A percentile compares a stretch with the other conserved stretches of the same genome.
phyloP scores from a whole-genome alignment of 2,113 vertebrate species.

The Pelusios castaneus region DNA sequence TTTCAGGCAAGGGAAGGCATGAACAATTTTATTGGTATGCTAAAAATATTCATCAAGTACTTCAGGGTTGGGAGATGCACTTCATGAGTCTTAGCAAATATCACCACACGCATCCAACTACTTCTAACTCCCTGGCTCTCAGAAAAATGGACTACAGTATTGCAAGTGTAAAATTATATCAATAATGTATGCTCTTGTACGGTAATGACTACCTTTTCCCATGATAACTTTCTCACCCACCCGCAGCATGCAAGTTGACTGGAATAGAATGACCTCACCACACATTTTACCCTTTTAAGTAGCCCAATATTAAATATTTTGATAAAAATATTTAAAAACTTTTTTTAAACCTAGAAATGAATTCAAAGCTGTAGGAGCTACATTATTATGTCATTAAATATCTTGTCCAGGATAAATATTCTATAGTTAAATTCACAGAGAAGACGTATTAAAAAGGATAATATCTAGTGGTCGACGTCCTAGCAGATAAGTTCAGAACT shows the following conservation, averaged over 20 bases:
- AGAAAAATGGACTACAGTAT: neutral
- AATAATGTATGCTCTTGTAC: neutral
- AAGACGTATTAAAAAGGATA: neutral
- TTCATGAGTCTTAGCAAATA: neutral
- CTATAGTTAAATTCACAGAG: neutral
- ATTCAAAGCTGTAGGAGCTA: neutral
- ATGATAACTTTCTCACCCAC: neutral
- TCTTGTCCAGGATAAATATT: neutral
- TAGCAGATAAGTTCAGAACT: constrained; percentile 12
- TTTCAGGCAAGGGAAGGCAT: neutral
- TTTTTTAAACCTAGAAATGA: neutral
- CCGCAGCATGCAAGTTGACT: neutral
- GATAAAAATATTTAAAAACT: neutral
- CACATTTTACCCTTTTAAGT: neutral
- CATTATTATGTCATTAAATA: neutral
- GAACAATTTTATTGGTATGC: neutral
- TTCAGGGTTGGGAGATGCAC: neutral
- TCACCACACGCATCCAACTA: accelerated
- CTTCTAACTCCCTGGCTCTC: accelerated
- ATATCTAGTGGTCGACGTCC: neutral
- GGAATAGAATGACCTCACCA: neutral
- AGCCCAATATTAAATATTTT: neutral
- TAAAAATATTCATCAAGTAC: neutral
- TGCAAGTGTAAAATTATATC: neutral
- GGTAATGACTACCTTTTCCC: no score